Conservation (phyloP, 2,113 vertebrate species). For the Strix uralensis region DNA sequence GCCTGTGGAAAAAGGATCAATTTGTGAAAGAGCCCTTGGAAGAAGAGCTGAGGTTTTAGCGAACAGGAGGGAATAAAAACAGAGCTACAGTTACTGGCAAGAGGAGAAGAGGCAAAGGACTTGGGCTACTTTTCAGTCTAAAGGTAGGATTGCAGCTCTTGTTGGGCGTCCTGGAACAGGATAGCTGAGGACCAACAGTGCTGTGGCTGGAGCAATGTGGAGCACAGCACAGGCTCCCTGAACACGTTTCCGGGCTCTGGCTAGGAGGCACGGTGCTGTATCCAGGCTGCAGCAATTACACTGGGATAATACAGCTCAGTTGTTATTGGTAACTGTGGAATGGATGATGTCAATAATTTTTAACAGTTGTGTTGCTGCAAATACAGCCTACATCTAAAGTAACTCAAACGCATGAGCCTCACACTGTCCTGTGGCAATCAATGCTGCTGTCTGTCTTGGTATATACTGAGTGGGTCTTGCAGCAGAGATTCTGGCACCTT, state of each 20-base stretch:
- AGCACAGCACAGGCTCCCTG: not conserved
- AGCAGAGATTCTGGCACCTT: not conserved
- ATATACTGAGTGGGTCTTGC: not conserved
- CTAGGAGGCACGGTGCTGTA: not conserved
- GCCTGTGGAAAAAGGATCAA: not conserved
- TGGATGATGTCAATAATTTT: constrained; percentile 1
- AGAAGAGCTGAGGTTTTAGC: not conserved
- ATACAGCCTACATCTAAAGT: not conserved
- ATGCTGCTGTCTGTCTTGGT: not conserved
- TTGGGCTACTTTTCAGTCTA: not conserved
- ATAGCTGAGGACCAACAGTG: not conserved
- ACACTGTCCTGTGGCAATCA: not conserved
- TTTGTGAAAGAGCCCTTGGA: not conserved
- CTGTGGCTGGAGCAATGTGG: not conserved
- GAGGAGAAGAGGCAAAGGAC: not conserved
- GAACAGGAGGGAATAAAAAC: not conserved
- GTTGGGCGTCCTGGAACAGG: not conserved
- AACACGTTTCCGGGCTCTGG: not conserved
- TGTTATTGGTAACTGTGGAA: constrained; percentile 10
- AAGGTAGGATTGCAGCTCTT: not conserved
- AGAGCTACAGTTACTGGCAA: not conserved
- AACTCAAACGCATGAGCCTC: not conserved
- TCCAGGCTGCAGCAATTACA: constrained; percentile 12
- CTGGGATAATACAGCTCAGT: not conserved
- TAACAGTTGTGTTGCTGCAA: not conserved